These are phyloP conservation scores for Nemoura dubitans DNA, from an alignment of 2,888 invertebrate genomes.

Conservation along the genomic window DNA sequence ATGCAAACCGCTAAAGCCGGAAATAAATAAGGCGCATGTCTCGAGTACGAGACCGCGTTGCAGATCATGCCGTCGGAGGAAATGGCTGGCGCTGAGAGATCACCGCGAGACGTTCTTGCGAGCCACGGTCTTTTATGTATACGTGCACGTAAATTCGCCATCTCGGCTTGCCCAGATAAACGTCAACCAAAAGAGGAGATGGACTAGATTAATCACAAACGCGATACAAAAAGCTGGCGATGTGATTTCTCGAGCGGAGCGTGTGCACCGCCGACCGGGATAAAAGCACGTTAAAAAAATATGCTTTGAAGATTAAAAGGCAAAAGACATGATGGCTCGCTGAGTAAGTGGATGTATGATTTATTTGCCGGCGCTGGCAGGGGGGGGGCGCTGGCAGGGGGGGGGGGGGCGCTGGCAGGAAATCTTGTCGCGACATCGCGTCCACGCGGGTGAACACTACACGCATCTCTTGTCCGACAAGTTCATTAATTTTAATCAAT, in stretches of 20 bases:
- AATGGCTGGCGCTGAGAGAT: too few species aligned
- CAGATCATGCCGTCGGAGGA: neutral
- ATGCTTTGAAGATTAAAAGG: constrained; percentile 32
- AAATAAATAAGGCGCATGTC: neutral
- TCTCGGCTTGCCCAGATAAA: neutral
- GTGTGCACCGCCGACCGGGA: too few species aligned
- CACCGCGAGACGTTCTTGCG: neutral
- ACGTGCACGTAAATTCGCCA: neutral
- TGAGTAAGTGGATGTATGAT: constrained; percentile 34
- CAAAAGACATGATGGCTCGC: constrained; percentile 21
- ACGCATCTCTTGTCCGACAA: neutral
- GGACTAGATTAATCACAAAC: constrained; percentile 25
- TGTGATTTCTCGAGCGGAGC: constrained; percentile 2
- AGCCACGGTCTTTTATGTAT: neutral
- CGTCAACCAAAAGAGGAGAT: constrained; percentile 16
- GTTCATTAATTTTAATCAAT: neutral
- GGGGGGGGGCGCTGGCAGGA: too few species aligned
- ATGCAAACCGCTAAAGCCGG: neutral
- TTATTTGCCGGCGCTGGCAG: neutral
- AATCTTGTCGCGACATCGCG: too few species aligned
- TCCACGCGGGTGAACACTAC: neutral
- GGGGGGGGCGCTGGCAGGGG: too few species aligned
- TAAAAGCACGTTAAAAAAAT: constrained; percentile 18
- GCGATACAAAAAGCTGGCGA: constrained; percentile 21
- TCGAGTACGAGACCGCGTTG: neutral